A percentile compares a stretch with the other conserved stretches of the same genome.
Evolutionary conservation across 2,888 invertebrate genomes (phyloP).

Genomic region (Pachydiplax longipennis): DNA sequence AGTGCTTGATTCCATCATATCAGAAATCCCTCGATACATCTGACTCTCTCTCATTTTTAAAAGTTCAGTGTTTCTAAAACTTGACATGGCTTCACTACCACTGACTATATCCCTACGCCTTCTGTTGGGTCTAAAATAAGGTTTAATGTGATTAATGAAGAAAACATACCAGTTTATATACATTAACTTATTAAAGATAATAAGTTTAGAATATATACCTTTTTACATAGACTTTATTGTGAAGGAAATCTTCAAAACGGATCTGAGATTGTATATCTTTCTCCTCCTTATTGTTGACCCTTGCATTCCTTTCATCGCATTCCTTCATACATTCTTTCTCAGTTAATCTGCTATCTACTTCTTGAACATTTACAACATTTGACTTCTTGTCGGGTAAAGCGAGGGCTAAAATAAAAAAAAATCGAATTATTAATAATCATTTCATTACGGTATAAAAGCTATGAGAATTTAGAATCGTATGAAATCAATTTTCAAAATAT

Average conservation of each 20-base stretch:
- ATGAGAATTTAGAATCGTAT: background rate
- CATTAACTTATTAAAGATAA: no score
- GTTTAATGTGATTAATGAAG: background rate
- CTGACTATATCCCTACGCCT: background rate
- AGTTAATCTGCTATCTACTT: slow-evolving; percentile 54
- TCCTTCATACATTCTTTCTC: slow-evolving; percentile 55
- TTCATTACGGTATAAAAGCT: no score
- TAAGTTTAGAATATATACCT: slow-evolving; percentile 52
- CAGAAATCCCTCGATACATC: background rate
- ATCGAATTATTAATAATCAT: slow-evolving; percentile 28
- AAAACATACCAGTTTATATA: background rate
- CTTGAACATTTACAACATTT: slow-evolving; percentile 50
- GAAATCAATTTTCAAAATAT: background rate
- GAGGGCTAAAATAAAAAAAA: slow-evolving; percentile 54
- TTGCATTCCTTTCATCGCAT: slow-evolving; percentile 61
- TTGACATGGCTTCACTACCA: background rate
- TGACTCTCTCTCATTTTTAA: background rate
- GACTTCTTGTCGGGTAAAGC: slow-evolving; percentile 56
- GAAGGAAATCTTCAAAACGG: slow-evolving; percentile 80
- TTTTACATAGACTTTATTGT: slow-evolving; percentile 76
- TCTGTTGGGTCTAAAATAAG: background rate
- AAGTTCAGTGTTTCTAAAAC: background rate
- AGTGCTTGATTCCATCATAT: background rate
- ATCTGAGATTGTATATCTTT: slow-evolving; percentile 70
- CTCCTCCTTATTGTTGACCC: slow-evolving; percentile 60